phyloP scores from a whole-genome alignment of 2,797 vertebrate species.

The Eospalax fontanierii region DNA sequence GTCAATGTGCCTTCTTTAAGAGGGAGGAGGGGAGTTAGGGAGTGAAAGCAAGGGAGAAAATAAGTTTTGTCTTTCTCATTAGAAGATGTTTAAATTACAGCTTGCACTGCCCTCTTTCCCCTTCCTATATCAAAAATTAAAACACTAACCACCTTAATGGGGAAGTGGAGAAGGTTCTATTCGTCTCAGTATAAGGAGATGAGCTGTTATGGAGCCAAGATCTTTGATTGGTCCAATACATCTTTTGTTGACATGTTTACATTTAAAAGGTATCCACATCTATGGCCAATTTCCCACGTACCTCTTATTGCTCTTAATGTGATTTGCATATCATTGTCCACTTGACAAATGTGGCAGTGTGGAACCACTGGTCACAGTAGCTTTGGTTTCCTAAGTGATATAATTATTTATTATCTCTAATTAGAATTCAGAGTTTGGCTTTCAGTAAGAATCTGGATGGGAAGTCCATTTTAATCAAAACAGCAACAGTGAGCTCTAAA shows the following conservation, averaged over 20 bases:
- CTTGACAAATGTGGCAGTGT: slow-evolving; percentile 45
- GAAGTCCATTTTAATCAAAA: slow-evolving; percentile 92
- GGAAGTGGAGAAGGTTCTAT: neutral
- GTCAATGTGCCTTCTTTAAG: slow-evolving; percentile 41
- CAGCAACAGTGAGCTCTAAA: slow-evolving; percentile 91
- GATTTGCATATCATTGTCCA: slow-evolving; percentile 72
- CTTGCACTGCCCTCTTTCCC: neutral
- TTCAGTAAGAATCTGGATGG: slow-evolving; percentile 87
- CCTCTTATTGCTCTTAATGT: slow-evolving; percentile 55
- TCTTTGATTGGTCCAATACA: neutral
- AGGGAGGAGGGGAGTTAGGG: neutral
- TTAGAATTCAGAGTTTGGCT: slow-evolving; percentile 92
- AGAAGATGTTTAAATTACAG: neutral
- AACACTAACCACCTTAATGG: neutral
- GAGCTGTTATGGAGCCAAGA: neutral
- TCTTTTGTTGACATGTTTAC: neutral
- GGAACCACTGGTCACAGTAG: slow-evolving; percentile 82
- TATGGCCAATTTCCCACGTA: slow-evolving; percentile 49
- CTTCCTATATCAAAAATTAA: neutral
- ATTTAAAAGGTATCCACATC: neutral
- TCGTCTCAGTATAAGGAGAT: neutral
- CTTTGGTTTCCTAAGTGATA: slow-evolving; percentile 88
- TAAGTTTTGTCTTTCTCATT: neutral
- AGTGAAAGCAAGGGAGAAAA: neutral
- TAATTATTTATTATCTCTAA: slow-evolving; percentile 91